Evolutionary conservation across 2,888 invertebrate genomes (phyloP).

Genomic region (Trichopria drosophilae): DNA sequence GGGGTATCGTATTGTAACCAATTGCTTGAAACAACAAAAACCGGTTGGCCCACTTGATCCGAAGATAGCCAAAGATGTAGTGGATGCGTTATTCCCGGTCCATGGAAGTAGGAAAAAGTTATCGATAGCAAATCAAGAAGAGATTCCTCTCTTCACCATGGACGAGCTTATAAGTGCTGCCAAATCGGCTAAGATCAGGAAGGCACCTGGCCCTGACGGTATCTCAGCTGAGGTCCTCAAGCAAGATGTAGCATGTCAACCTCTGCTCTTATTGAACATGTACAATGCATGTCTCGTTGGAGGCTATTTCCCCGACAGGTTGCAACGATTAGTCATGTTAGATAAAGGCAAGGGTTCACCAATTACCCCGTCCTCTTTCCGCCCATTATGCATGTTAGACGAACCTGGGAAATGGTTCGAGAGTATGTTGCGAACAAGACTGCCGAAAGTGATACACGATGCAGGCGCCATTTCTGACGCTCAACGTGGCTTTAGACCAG

Average conservation of each 20-base stretch:
- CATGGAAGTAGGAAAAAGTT: constrained; percentile 7
- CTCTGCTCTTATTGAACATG: not conserved
- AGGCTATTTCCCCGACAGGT: not conserved
- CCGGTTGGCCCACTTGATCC: no score
- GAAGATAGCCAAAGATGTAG: no score
- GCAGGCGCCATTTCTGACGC: no score
- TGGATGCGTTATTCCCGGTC: constrained; percentile 13
- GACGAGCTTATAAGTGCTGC: constrained; percentile 1
- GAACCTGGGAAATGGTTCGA: not conserved
- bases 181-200: not conserved
- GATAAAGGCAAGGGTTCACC: no score
- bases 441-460: not conserved
- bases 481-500: constrained; percentile 31
- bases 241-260: not conserved
- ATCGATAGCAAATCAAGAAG: not conserved
- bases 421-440: not conserved
- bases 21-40: no score
- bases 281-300: no score
- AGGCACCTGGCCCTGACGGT: no score
- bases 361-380: no score
- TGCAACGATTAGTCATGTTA: no score
- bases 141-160: not conserved
- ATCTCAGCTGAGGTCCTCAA: no score
- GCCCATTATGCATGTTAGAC: no score
- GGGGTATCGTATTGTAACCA: no score